Evolutionary conservation across 2,113 vertebrate genomes (phyloP).

Genomic region (Nerophis ophidion): DNA sequence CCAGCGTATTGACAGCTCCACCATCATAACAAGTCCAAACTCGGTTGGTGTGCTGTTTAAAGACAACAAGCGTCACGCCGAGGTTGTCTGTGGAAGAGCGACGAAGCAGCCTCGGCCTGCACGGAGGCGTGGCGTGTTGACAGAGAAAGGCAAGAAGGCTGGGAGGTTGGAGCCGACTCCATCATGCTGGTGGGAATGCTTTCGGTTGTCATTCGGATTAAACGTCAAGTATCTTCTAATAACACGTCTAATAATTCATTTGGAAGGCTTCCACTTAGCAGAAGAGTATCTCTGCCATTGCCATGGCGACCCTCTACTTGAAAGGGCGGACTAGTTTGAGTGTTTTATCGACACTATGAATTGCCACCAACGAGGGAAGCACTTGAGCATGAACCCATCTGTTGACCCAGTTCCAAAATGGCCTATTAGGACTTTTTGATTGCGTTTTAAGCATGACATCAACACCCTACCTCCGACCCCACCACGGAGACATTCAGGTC

Average conservation of each 20-base stretch:
- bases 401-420: too few relatives aligned
- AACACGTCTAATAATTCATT: too few relatives aligned
- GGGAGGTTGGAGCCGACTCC: conserved; percentile 23
- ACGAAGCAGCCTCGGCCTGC: conserved; percentile 8
- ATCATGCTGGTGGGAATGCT: background rate
- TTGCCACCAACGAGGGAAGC: too few relatives aligned
- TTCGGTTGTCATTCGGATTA: too few relatives aligned
- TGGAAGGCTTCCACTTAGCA: too few relatives aligned
- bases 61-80: conserved; percentile 12
- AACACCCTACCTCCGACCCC: too few relatives aligned
- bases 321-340: too few relatives aligned
- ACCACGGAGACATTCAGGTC: conserved; percentile 35
- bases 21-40: conserved; percentile 39
- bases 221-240: too few relatives aligned
- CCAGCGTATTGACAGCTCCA: conserved; percentile 9
- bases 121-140: conserved; percentile 44
- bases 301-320: too few relatives aligned
- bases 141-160: conserved; percentile 49
- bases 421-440: background rate
- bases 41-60: conserved; percentile 26
- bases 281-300: too few relatives aligned
- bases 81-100: background rate
- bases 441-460: background rate
- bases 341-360: too few relatives aligned
- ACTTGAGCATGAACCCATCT: too few relatives aligned